A percentile compares a stretch with the other conserved stretches of the same genome.
Evolutionary conservation across 2,113 vertebrate species (phyloP).

Genomic region (Ptychochromis oligacanthus): DNA sequence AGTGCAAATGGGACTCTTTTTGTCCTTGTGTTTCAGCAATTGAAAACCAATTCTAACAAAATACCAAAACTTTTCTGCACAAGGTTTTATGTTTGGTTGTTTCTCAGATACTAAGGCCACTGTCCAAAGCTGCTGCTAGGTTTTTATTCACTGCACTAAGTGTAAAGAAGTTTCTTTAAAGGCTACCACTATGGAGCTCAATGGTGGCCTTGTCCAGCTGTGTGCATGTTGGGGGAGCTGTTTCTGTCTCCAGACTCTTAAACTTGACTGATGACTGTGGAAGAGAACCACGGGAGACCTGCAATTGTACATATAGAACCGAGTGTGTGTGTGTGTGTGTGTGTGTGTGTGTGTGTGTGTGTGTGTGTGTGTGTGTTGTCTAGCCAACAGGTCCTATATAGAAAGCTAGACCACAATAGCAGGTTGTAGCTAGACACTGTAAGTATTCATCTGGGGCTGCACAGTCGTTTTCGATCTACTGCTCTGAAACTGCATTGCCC

Average conservation of each 20-base stretch:
- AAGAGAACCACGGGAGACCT: slow-evolving; percentile 56
- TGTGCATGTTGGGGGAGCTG: slow-evolving; percentile 33
- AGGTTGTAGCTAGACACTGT: slow-evolving; percentile 66
- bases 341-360: slow-evolving; percentile 16
- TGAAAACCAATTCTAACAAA: background rate
- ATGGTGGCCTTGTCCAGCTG: slow-evolving; percentile 67
- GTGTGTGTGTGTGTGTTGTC: background rate
- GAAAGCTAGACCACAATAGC: slow-evolving; percentile 67
- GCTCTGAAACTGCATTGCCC: slow-evolving; percentile 34
- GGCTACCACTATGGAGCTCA: slow-evolving; percentile 46
- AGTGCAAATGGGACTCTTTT: background rate
- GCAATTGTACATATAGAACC: slow-evolving; percentile 39
- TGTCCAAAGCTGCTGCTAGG: background rate
- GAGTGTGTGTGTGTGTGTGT: no score
- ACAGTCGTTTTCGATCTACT: slow-evolving; percentile 43
- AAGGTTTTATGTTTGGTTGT: background rate
- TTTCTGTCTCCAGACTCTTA: slow-evolving; percentile 51
- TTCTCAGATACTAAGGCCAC: slow-evolving; percentile 11
- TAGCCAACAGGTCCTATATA: slow-evolving; percentile 53
- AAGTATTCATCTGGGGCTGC: slow-evolving; percentile 58
- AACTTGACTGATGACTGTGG: slow-evolving; percentile 64
- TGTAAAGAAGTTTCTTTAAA: slow-evolving; percentile 42
- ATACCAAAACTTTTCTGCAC: background rate
- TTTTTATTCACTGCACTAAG: slow-evolving; percentile 19
- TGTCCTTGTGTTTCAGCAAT: background rate